A percentile compares a stretch with the other conserved stretches of the same genome.
These are phyloP conservation scores for Crocidura indochinensis DNA, from an alignment of 2,797 vertebrate species.

Conservation along the genomic window DNA sequence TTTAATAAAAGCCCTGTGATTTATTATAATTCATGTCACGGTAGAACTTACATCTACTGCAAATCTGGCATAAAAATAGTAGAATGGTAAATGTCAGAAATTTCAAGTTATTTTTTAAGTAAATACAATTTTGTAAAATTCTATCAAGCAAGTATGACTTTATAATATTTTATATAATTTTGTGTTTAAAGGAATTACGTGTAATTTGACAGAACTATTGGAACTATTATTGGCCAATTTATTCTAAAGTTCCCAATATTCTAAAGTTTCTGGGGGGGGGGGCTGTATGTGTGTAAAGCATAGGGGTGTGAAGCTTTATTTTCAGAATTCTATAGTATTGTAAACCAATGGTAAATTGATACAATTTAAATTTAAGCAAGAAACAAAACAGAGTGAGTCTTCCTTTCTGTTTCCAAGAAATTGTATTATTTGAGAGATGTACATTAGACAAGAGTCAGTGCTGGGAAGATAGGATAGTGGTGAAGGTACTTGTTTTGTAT, in stretches of 20 bases:
- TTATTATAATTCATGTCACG: constrained; percentile 3
- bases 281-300: background rate
- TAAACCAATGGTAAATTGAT: no score
- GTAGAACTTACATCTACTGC: background rate
- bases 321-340: no score
- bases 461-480: no score
- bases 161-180: background rate
- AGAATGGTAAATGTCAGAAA: constrained; percentile 30
- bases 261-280: background rate
- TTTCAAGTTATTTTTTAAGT: background rate
- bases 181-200: constrained; percentile 6
- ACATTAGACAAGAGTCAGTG: no score
- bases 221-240: background rate
- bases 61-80: constrained; percentile 7
- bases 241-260: background rate
- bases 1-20: constrained; percentile 34
- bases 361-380: no score
- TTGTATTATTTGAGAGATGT: no score
- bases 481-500: no score
- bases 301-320: no score
- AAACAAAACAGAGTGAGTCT: background rate
- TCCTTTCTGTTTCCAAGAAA: background rate
- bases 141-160: background rate
- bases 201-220: background rate
- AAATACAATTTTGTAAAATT: constrained; percentile 17